Evolutionary conservation across 2,888 invertebrate species (phyloP), one percentile per base, ranked within the genome.

Genomic region (Steinernema scapterisci): DNA sequence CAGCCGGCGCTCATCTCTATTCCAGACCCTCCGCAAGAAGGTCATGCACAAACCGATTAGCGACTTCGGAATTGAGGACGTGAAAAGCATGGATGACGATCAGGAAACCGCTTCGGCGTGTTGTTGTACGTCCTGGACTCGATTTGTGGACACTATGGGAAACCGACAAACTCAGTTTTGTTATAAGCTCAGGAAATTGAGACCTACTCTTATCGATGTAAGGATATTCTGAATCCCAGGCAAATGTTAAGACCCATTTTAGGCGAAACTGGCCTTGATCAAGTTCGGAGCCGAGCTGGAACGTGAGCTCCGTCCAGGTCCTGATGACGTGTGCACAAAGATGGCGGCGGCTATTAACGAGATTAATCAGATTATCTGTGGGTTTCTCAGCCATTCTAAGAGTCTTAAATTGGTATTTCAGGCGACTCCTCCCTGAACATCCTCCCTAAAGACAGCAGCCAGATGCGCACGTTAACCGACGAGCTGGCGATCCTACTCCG

Each of bases 61-160:
- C 16, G 63, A 63, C 38, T 63, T 63, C 38, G 63, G 63, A 63
- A 31, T 63, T 6, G 31, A 27, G 2, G 63, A 63, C 5, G 63
- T 27, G 7, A 63, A 63, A 27, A 27, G 27, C 16, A 13, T 27
- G 1, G 63, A 13, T 1, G 25, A 19, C 16, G 63, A 27, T 1
- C 31, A 31, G 1, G 38, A n/a, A 25, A 63, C 27, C 6, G 27
- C 63, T 27, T 13, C 19, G 1, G 16, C 27, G 11, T 63, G 63
- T 38, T 52, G 52, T 23, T 78, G 77, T 16, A 74, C 76, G 51
- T 79, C 79, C 13, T 81, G 80, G 80, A 75, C 70, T 31, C 51
- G 75, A 23, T 78, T 80, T 71, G 80, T 80, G 43, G 82, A 83
- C 51, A 78, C 80, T 2, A 77, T 83, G 70, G 83, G 83, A 43